These are phyloP conservation scores for Hirtodrosophila alboralis DNA, from an alignment of 2,888 invertebrate species.

Conservation along the genomic window DNA sequence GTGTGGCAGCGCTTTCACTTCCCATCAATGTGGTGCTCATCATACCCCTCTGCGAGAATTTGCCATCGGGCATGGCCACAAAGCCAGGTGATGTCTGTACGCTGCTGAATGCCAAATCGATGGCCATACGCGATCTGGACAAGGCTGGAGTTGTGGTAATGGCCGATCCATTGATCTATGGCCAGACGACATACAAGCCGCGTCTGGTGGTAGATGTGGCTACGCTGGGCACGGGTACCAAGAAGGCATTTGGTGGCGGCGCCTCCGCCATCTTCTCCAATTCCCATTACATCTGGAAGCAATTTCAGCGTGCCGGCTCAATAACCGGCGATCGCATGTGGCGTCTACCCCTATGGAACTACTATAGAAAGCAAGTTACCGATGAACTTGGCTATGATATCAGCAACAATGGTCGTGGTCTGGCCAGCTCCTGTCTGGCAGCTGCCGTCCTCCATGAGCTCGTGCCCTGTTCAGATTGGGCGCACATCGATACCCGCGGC, in stretches of 20 bases:
- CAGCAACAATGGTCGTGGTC: conserved; percentile 86
- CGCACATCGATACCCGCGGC: conserved; percentile 90
- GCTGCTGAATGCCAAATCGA: conserved; percentile 85
- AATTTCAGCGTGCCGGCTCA: conserved; percentile 85
- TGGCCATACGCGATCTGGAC: conserved; percentile 85
- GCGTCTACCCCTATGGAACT: conserved; percentile 86
- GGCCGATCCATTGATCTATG: conserved; percentile 92
- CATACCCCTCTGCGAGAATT: conserved; percentile 84
- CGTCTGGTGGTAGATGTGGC: conserved; percentile 86
- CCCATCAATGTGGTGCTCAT: conserved; percentile 85
- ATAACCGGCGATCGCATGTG: conserved; percentile 87
- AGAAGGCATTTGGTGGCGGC: conserved; percentile 85
- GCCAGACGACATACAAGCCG: conserved; percentile 87
- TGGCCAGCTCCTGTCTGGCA: conserved; percentile 88
- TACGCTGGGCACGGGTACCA: conserved; percentile 85
- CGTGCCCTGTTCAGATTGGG: conserved; percentile 87
- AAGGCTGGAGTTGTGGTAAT: conserved; percentile 91
- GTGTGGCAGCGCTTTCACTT: conserved; percentile 85
- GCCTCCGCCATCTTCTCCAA: conserved; percentile 86
- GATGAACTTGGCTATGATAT: conserved; percentile 85
- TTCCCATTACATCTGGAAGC: conserved; percentile 85
- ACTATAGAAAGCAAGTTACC: conserved; percentile 79
- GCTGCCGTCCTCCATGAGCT: conserved; percentile 89
- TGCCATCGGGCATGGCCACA: conserved; percentile 86
- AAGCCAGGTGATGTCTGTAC: conserved; percentile 85